These are phyloP conservation scores for Mesorhabditis belari DNA, from an alignment of 2,888 invertebrate species.

Conservation along the genomic window DNA sequence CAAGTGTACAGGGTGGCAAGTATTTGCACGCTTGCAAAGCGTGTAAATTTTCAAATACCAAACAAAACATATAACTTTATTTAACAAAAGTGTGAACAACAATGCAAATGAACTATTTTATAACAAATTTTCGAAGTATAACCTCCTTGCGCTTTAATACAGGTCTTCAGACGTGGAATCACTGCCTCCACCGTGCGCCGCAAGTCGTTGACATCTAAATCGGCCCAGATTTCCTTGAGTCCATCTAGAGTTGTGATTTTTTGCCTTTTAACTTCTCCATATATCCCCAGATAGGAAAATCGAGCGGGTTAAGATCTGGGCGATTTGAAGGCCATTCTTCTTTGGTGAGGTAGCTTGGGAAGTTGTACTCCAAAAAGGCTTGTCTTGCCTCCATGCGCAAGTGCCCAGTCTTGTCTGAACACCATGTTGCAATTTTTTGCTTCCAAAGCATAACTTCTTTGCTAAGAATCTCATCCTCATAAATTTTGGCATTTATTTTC, in stretches of 20 bases:
- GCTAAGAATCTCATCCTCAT: too few relatives aligned
- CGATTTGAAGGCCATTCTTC: conserved; percentile 7
- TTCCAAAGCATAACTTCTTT: too few relatives aligned
- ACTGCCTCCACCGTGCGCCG: conserved; percentile 6
- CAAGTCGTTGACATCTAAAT: conserved; percentile 7
- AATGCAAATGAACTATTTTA: too few relatives aligned
- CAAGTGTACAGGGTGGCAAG: too few relatives aligned
- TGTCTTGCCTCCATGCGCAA: conserved; percentile 7
- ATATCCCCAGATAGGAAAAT: conserved; percentile 4
- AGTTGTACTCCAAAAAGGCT: too few relatives aligned
- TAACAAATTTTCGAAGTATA: conserved; percentile 3
- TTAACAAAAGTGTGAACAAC: too few relatives aligned
- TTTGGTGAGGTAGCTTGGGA: neutral
- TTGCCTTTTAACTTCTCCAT: too few relatives aligned
- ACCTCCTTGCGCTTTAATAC: conserved; percentile 4
- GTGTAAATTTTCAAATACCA: too few relatives aligned
- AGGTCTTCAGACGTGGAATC: conserved; percentile 2
- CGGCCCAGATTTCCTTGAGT: neutral
- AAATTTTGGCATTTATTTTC: too few relatives aligned
- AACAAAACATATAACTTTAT: too few relatives aligned
- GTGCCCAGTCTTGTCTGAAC: conserved; percentile 10
- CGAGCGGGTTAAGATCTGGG: conserved; percentile 5
- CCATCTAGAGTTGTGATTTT: neutral
- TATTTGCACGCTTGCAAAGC: too few relatives aligned
- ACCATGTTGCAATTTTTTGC: too few relatives aligned